Percentiles rank a stretch among this genome's conserved stretches.
These are phyloP conservation scores for Paradoxurus hermaphroditus DNA, from an alignment of 2,113 vertebrate species.

Conservation along the genomic window DNA sequence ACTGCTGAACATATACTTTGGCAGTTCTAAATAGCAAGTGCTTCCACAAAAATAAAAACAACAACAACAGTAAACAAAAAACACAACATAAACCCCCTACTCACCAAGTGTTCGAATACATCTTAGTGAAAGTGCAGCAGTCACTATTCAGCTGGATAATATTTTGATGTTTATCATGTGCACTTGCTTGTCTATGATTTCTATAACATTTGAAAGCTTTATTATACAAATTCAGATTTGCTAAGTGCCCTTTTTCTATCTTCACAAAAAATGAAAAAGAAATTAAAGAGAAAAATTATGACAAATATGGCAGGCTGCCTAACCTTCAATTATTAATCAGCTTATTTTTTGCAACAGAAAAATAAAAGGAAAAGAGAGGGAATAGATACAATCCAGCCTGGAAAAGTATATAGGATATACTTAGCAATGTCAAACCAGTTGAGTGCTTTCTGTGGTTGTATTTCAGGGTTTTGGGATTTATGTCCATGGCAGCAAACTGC, in stretches of 20 bases:
- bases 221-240: constrained; percentile 81
- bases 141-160: constrained; percentile 70
- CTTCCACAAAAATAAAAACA: constrained; percentile 80
- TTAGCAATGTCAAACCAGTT: constrained; percentile 86
- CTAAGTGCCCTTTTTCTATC: constrained; percentile 87
- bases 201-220: constrained; percentile 84
- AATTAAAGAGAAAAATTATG: constrained; percentile 73
- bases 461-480: constrained; percentile 79
- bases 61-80: constrained; percentile 9
- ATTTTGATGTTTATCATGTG: constrained; percentile 75
- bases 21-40: constrained; percentile 93
- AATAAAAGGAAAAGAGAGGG: constrained; percentile 74
- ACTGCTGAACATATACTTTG: constrained; percentile 92
- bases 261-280: constrained; percentile 71
- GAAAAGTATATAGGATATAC: constrained; percentile 82
- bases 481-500: constrained; percentile 88
- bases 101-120: constrained; percentile 80
- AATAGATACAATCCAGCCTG: constrained; percentile 80
- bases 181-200: constrained; percentile 82
- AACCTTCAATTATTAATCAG: constrained; percentile 85
- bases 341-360: constrained; percentile 80
- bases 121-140: constrained; percentile 84
- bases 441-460: constrained; percentile 90
- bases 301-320: constrained; percentile 82
- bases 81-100: constrained; percentile 68